A percentile compares a stretch with the other conserved stretches of the same genome.
phyloP scores from a whole-genome alignment of 2,113 vertebrate genomes.

The Eidolon helvum region DNA sequence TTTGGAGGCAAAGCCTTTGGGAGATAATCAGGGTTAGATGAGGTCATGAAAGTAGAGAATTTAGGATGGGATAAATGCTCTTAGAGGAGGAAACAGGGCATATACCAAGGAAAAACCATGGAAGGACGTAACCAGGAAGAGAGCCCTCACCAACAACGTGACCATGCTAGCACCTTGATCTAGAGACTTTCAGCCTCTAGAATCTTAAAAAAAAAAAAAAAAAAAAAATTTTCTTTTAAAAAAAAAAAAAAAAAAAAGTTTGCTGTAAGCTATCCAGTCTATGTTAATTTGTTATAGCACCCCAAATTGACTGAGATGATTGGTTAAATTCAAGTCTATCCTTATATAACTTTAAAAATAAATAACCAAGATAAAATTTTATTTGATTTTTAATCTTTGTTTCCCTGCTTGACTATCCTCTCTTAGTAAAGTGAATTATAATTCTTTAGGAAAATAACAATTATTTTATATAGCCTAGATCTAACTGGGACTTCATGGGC shows the following conservation, averaged over 20 bases:
- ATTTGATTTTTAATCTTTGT: neutral
- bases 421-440: neutral
- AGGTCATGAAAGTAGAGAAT: neutral
- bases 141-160: neutral
- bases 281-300: neutral
- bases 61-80: neutral
- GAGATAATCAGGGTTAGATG: neutral
- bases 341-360: neutral
- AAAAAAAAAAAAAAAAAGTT: neutral
- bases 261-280: neutral
- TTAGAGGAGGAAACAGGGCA: neutral
- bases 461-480: neutral
- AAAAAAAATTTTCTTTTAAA: neutral
- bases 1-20: neutral
- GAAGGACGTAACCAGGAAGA: neutral
- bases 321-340: neutral
- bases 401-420: neutral
- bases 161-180: neutral
- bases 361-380: neutral
- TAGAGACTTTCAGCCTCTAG: neutral
- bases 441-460: neutral
- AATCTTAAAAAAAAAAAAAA: neutral
- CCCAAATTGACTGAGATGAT: neutral
- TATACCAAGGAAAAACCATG: neutral
- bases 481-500: neutral